phyloP scores from a whole-genome alignment of 2,797 vertebrate species.

The Bucorvus abyssinicus region DNA sequence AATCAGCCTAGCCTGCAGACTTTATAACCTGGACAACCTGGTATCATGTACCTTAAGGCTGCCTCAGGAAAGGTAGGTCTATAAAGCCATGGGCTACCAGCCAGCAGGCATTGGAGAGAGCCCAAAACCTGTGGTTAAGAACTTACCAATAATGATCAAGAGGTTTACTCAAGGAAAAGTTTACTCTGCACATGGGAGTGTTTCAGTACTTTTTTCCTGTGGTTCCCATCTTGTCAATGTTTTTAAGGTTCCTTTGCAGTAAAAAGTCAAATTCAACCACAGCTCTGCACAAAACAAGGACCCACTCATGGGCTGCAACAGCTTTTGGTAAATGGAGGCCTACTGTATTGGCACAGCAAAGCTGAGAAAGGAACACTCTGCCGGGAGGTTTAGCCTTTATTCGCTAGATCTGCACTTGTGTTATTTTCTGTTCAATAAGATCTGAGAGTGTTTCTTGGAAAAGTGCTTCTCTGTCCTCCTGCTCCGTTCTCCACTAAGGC shows the following conservation, averaged over 20 bases:
- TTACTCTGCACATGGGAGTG: not conserved
- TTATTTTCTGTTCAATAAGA: not conserved
- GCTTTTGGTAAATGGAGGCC: not conserved
- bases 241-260: not conserved
- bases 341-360: not conserved
- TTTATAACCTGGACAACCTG: not conserved
- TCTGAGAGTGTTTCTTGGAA: not conserved
- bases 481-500: not conserved
- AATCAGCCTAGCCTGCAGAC: not conserved
- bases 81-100: not conserved
- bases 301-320: not conserved
- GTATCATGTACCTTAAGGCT: not conserved
- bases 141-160: not conserved
- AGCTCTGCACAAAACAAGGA: not conserved
- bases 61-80: not conserved
- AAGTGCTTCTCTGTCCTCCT: not conserved
- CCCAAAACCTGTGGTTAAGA: not conserved
- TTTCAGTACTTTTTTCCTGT: not conserved
- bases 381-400: not conserved
- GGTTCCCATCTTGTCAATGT: not conserved
- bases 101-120: not conserved
- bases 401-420: not conserved
- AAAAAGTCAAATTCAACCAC: not conserved
- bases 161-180: not conserved
- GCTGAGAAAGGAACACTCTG: not conserved